phyloP scores from a whole-genome alignment of 2,888 invertebrate genomes.

The Cinara cedri region DNA sequence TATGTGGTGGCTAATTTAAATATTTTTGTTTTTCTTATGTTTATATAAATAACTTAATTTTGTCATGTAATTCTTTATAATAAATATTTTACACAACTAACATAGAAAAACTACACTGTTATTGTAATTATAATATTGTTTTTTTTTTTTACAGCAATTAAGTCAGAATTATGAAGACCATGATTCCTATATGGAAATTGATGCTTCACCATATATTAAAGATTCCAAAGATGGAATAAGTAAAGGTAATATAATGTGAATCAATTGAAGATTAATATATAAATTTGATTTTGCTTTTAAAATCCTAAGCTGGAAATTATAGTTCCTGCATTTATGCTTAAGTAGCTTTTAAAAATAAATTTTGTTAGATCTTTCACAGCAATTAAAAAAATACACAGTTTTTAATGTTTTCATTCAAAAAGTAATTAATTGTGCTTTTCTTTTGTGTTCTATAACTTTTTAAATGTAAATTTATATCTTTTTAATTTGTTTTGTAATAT shows the following conservation, averaged over 20 bases:
- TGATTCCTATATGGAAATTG: conserved; percentile 47
- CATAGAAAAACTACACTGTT: not conserved
- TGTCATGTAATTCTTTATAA: no score
- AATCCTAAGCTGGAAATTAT: conserved; percentile 9
- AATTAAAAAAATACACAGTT: conserved; percentile 25
- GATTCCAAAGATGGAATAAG: conserved; percentile 51
- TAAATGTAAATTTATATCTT: not conserved
- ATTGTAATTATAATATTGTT: not conserved
- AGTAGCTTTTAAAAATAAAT: conserved; percentile 39
- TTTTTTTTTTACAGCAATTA: conserved; percentile 31
- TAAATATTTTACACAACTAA: not conserved
- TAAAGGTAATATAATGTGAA: conserved; percentile 51
- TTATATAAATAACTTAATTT: not conserved
- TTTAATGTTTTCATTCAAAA: conserved; percentile 21
- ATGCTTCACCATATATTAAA: conserved; percentile 49
- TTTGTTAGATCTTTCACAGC: conserved; percentile 32
- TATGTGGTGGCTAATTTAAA: no score
- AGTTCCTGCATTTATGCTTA: conserved; percentile 46
- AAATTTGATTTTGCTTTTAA: conserved; percentile 48
- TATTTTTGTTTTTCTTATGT: no score
- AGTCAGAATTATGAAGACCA: conserved; percentile 50
- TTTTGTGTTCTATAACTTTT: conserved; percentile 33
- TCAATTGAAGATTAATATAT: conserved; percentile 4
- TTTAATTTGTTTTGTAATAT: conserved; percentile 19
- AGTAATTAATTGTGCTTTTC: conserved; percentile 56